Evolutionary conservation across 2,797 vertebrate species (phyloP), one percentile per base, ranked within the genome.

Genomic region (Gallinago solitaria): DNA sequence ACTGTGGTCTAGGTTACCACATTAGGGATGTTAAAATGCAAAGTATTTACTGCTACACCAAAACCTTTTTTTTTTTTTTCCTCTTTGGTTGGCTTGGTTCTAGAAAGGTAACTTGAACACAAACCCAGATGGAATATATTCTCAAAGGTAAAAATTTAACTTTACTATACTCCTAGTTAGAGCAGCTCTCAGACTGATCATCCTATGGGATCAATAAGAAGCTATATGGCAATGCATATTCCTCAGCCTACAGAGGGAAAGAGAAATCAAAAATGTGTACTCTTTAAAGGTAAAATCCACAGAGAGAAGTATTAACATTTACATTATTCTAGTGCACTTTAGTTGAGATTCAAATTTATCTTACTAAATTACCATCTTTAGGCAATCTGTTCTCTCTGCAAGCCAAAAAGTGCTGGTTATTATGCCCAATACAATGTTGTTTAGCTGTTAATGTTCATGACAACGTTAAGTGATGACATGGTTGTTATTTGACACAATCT

Each of bases 281-380:
- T 65, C 39, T 78, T 96, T 63, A 92, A 96, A 95, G 93, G 87
- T 76, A 86, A 96, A 91, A 87, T 69, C 93, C 73, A 63, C 19
- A n/a, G 79, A 76, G 91, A 63, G 3, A 56, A 79, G 67, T 35
- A 75, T 76, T 83, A 83, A 25, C 74, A 59, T 95, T 96, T 84
- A 73, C 70, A 82, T 83, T 88, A 63, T 75, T 92, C 70, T 11
- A 8, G 30, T 90, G 73, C 35, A 92, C 95, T 94, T 95, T 93
- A 84, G 65, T 9, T 56, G 35, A 88, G 28, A 90, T 67, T 20
- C 85, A 88, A 76, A 93, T 86, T 83, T 93, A 60, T 81, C 63
- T 67, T 69, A 16, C 63, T 83, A 53, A 90, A 87, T 91, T 82
- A 33, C 32, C 41, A 41, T 60, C 18, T 94, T 91, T 37, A 88